These are phyloP conservation scores for Anableps anableps DNA, from an alignment of 2,797 vertebrate genomes.

Conservation along the genomic window DNA sequence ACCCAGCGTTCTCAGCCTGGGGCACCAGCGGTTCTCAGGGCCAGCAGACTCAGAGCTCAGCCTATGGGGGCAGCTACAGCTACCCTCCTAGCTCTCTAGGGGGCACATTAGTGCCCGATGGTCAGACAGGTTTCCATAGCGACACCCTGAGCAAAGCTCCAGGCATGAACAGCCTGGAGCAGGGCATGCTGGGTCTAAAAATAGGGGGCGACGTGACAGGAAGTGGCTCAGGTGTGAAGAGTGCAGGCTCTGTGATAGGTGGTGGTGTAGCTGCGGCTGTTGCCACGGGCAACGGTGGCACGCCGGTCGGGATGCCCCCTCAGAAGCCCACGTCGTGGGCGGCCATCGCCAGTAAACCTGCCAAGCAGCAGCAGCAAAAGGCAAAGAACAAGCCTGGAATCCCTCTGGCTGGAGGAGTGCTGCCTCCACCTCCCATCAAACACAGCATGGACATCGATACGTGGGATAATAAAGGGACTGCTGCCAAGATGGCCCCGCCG, in stretches of 20 bases:
- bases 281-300: constrained; percentile 87
- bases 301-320: constrained; percentile 88
- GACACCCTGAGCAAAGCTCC: constrained; percentile 96
- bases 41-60: constrained; percentile 96
- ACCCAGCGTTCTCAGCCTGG: constrained; percentile 97
- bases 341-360: constrained; percentile 96
- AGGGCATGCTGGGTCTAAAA: constrained; percentile 97
- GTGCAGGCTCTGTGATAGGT: constrained; percentile 90
- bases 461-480: constrained; percentile 92
- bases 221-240: constrained; percentile 88
- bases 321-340: constrained; percentile 97
- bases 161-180: constrained; percentile 97
- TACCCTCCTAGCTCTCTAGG: constrained; percentile 96
- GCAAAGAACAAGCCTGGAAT: constrained; percentile 89
- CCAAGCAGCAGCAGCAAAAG: constrained; percentile 93
- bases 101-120: constrained; percentile 92
- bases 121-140: constrained; percentile 94
- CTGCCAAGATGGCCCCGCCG: constrained; percentile 87
- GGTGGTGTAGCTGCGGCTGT: constrained; percentile 82
- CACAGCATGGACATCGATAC: constrained; percentile 99
- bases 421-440: constrained; percentile 93
- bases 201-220: constrained; percentile 89
- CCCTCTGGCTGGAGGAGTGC: constrained; percentile 79
- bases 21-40: constrained; percentile 95
- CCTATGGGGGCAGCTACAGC: constrained; percentile 95